Conservation (phyloP, 1,140 invertebrate species). For the Diabrotica virgifera region DNA sequence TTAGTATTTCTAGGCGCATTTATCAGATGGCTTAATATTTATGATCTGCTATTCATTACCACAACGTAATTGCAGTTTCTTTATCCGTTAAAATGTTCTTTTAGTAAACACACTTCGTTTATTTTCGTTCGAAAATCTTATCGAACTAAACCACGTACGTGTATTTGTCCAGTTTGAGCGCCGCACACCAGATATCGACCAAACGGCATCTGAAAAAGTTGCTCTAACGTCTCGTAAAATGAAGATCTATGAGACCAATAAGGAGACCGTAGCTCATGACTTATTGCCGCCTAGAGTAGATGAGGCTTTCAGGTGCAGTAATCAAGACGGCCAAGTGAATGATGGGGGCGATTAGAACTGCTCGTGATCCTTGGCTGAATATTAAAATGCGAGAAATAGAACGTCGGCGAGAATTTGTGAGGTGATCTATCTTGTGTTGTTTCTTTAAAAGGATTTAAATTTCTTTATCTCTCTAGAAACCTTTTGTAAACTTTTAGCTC, state of each 20-base stretch:
- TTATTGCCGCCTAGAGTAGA: conserved; percentile 9
- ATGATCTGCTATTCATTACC: no score
- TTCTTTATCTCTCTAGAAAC: not conserved
- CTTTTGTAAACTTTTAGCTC: not conserved
- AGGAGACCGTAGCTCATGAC: conserved; percentile 4
- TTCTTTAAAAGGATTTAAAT: no score
- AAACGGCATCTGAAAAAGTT: not conserved
- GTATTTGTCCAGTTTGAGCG: not conserved
- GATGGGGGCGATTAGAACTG: conserved; percentile 9
- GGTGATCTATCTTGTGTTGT: no score
- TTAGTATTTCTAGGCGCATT: no score
- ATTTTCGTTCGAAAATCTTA: no score
- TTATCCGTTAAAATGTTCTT: no score
- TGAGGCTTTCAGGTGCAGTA: conserved; percentile 17
- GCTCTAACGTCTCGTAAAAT: conserved; percentile 15
- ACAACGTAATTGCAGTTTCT: no score
- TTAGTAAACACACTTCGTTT: no score
- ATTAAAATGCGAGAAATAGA: conserved; percentile 10
- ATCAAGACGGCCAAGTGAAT: conserved; percentile 14
- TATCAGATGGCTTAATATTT: no score
- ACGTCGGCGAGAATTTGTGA: not conserved
- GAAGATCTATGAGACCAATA: conserved; percentile 20
- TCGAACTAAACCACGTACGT: no score
- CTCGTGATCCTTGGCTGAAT: conserved; percentile 15
- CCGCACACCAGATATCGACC: not conserved